Evolutionary conservation across 2,888 invertebrate genomes (phyloP), one percentile per base, ranked within the genome.

Genomic region (Hydrotaea cyrtoneurina): DNA sequence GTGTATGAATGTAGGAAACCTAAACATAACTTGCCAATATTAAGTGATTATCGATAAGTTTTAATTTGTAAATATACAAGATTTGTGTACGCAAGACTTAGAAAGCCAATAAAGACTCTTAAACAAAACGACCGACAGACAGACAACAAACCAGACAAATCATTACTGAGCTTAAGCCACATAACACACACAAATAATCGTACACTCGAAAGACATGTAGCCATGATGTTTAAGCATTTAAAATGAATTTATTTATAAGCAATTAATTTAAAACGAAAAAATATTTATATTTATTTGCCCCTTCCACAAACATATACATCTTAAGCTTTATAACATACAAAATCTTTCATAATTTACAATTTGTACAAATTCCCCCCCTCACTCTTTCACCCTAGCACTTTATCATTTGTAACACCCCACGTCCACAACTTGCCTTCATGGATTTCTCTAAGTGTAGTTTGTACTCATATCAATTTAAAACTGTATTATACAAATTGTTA

Each of bases 91-190:
- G 83, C 86, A 90, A 89, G 89, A 91, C 88, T 90, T 71, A 91
- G 90, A 89, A 92, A 92, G 91, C 91, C 91, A 92, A 92, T 88
- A 91, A 91, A 91, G 91, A 91, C 91, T 91, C 92, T 91, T 75
- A 78, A 19, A 17, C 39, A 17, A 55, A 57, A 55, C n/a, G 36
- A 15, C 43, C 57, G 71, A 43, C 7, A 31, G 36, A 15, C 43
- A 69, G 71, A 43, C 7, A 55, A 36, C 15, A 55, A 66, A 74
- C 5, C 62, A 71, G 39, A 69, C 50, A 69, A 59, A 79, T 57
- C 36, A 15, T 43, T 7, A 46, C n/a, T 76, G 7, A 50, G 2
- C 7, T 72, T 53, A 57, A 71, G 55, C 39, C 74, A 82, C n/a
- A 43, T 82, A 86, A 81, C 74, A 80, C 2, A 77, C 57, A 57